Evolutionary conservation across 2,888 invertebrate species (phyloP).

Genomic region (Andrena camellia): DNA sequence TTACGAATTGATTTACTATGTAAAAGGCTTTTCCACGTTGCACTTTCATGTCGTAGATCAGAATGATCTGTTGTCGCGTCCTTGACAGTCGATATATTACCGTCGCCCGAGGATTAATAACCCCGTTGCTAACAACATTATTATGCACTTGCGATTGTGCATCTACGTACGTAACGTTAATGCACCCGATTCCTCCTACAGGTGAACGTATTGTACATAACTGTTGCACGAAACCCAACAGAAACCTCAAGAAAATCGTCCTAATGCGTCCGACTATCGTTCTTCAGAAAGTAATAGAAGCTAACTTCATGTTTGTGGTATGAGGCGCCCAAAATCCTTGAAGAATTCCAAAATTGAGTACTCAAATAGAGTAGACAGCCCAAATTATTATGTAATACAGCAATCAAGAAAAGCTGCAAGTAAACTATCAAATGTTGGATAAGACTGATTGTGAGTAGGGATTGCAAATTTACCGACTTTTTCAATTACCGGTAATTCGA

Average conservation of each 20-base stretch:
- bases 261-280: neutral
- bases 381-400: too few relatives aligned
- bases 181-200: neutral
- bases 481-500: too few relatives aligned
- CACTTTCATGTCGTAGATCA: slow-evolving; percentile 47
- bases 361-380: neutral
- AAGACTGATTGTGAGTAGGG: too few relatives aligned
- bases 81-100: slow-evolving; percentile 54
- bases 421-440: too few relatives aligned
- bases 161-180: neutral
- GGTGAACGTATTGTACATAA: neutral
- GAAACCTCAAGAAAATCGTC: neutral
- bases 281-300: neutral
- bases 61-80: slow-evolving; percentile 51
- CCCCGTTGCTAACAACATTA: slow-evolving; percentile 46
- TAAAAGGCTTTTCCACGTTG: slow-evolving; percentile 46
- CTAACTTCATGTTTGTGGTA: neutral
- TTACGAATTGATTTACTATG: slow-evolving; percentile 59
- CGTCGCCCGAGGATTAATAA: slow-evolving; percentile 48
- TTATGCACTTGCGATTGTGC: slow-evolving; percentile 6
- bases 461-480: too few relatives aligned
- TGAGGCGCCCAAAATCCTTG: neutral
- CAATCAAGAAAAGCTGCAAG: too few relatives aligned
- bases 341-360: neutral
- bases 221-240: neutral